Percentiles rank a stretch among this genome's conserved stretches.
Conservation (phyloP, 1,140 invertebrate genomes). For the Cecropterus lyciades region DNA sequence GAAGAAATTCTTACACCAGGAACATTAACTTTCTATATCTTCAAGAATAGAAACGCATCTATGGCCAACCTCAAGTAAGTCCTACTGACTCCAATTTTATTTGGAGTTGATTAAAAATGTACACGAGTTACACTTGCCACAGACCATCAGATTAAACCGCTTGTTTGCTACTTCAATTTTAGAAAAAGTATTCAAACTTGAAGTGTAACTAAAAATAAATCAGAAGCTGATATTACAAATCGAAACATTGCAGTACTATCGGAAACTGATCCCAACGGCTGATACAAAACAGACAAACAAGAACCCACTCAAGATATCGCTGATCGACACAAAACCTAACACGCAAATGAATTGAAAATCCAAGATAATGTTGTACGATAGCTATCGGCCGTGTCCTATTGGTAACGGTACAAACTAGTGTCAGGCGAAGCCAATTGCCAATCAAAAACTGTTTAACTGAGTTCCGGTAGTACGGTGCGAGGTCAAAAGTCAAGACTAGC, state of each 20-base stretch:
- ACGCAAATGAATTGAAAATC: slow-evolving; percentile 37
- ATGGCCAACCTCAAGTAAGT: too few species aligned
- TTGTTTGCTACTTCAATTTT: neutral
- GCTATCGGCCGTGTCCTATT: slow-evolving; percentile 32
- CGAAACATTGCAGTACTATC: slow-evolving; percentile 21
- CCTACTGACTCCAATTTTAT: too few species aligned
- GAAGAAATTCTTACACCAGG: too few species aligned
- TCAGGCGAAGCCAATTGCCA: slow-evolving; percentile 36
- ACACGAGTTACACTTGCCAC: too few species aligned
- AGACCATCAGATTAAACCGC: neutral
- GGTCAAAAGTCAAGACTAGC: slow-evolving; percentile 36
- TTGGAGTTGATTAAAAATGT: too few species aligned
- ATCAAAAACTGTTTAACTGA: slow-evolving; percentile 37
- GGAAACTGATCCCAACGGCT: slow-evolving; percentile 2
- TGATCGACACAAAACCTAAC: slow-evolving; percentile 34
- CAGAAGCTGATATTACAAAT: slow-evolving; percentile 10
- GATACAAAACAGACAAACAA: slow-evolving; percentile 30
- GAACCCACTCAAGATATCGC: slow-evolving; percentile 29
- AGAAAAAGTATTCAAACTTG: neutral
- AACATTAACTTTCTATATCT: too few species aligned
- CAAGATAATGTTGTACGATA: slow-evolving; percentile 37
- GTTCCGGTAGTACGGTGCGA: slow-evolving; percentile 34
- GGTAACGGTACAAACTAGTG: slow-evolving; percentile 37
- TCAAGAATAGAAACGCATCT: too few species aligned
- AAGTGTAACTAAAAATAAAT: slow-evolving; percentile 21